Evolutionary conservation across 2,113 vertebrate species (phyloP).

Genomic region (Pterophyllum scalare): DNA sequence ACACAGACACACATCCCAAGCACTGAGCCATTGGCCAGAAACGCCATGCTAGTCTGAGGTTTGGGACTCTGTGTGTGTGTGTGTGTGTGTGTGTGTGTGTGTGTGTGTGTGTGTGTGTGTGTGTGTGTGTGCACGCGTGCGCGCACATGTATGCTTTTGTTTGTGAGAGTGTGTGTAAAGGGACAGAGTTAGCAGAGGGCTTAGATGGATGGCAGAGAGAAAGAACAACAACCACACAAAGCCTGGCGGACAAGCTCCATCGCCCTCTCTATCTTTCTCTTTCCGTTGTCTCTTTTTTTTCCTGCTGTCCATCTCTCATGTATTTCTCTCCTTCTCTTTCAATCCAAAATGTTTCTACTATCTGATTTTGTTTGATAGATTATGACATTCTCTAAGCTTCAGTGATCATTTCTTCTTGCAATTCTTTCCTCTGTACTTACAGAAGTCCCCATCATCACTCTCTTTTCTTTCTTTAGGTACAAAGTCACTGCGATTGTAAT

Average conservation of each 20-base stretch:
- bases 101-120: conserved; percentile 38
- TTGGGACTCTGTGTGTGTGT: conserved; percentile 45
- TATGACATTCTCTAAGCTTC: background rate
- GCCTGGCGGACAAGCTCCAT: conserved; percentile 76
- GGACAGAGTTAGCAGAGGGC: conserved; percentile 75
- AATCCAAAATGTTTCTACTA: conserved; percentile 22
- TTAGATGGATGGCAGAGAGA: conserved; percentile 77
- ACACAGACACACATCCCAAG: conserved; percentile 52
- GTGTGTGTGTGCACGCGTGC: conserved; percentile 19
- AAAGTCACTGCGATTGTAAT: background rate
- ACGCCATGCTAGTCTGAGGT: conserved; percentile 63
- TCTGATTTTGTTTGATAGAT: conserved; percentile 27
- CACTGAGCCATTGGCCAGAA: conserved; percentile 71
- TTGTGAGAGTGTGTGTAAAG: conserved; percentile 44
- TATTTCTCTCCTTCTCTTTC: conserved; percentile 3
- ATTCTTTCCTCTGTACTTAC: background rate
- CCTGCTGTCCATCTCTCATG: conserved; percentile 9
- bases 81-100: conserved; percentile 12
- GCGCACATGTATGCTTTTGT: conserved; percentile 15
- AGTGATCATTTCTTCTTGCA: background rate
- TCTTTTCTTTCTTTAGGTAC: background rate
- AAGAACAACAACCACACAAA: conserved; percentile 73
- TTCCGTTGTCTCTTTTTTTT: conserved; percentile 29
- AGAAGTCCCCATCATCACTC: background rate
- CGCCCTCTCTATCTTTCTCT: conserved; percentile 59